phyloP scores from a whole-genome alignment of 2,888 invertebrate species.

The Meteorus colon region DNA sequence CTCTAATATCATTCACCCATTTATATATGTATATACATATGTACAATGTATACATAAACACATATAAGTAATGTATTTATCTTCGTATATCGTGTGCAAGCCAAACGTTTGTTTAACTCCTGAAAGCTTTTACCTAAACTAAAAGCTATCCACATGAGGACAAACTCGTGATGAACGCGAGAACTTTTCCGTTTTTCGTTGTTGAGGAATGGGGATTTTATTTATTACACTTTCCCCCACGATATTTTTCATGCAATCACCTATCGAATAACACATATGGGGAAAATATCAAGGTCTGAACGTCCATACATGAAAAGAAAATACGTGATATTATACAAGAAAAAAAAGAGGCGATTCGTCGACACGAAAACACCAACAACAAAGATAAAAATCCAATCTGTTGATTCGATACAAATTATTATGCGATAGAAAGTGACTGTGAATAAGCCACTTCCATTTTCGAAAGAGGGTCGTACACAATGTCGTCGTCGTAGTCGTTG shows the following conservation, averaged over 20 bases:
- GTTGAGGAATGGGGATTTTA: background rate
- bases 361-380: background rate
- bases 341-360: background rate
- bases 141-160: slow-evolving; percentile 7
- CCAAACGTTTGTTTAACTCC: slow-evolving; percentile 22
- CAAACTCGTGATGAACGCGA: slow-evolving; percentile 12
- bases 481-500: background rate
- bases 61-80: slow-evolving; percentile 22
- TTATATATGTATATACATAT: background rate
- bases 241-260: background rate
- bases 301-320: background rate
- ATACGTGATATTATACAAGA: background rate
- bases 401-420: slow-evolving; percentile 26
- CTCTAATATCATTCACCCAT: slow-evolving; percentile 10
- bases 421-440: slow-evolving; percentile 24
- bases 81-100: slow-evolving; percentile 8
- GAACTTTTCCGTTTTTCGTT: slow-evolving; percentile 4
- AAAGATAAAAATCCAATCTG: slow-evolving; percentile 22
- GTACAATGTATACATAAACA: background rate
- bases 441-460: slow-evolving; percentile 22
- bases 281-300: background rate
- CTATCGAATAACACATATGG: background rate
- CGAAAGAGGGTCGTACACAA: slow-evolving; percentile 9
- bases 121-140: slow-evolving; percentile 35
- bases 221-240: background rate